phyloP scores from a whole-genome alignment of 2,113 vertebrate species.

The Diphyllodes magnificus region DNA sequence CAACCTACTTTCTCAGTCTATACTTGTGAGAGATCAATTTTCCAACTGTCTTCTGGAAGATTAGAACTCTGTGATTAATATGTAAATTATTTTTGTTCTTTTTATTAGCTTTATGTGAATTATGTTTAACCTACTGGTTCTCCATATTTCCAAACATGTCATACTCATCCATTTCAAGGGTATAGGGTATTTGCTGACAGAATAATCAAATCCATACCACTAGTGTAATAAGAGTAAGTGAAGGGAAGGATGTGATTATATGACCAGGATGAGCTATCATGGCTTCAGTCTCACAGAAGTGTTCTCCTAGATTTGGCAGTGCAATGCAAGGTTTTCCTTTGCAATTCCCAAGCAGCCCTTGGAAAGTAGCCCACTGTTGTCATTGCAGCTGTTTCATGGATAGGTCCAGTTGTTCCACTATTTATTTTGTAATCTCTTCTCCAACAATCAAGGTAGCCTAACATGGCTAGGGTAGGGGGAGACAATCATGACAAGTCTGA shows the following conservation, averaged over 20 bases:
- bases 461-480: neutral
- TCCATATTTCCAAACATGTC: conserved; percentile 17
- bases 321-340: neutral
- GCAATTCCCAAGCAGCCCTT: neutral
- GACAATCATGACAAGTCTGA: neutral
- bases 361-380: neutral
- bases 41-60: conserved; percentile 9
- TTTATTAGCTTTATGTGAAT: conserved; percentile 40
- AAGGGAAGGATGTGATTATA: neutral
- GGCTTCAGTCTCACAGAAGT: neutral
- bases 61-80: conserved; percentile 40
- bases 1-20: neutral
- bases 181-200: neutral
- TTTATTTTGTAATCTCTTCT: neutral
- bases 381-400: neutral
- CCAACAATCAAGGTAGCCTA: neutral
- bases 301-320: neutral
- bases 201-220: conserved; percentile 26
- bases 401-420: neutral
- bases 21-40: conserved; percentile 4
- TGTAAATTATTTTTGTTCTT: conserved; percentile 41
- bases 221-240: conserved; percentile 14
- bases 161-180: conserved; percentile 9
- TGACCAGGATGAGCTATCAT: neutral
- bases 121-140: conserved; percentile 28